A percentile compares a stretch with the other conserved stretches of the same genome.
These are phyloP conservation scores for Sternarchorhynchus goeldii DNA, from an alignment of 2,797 vertebrate genomes.

Conservation along the genomic window DNA sequence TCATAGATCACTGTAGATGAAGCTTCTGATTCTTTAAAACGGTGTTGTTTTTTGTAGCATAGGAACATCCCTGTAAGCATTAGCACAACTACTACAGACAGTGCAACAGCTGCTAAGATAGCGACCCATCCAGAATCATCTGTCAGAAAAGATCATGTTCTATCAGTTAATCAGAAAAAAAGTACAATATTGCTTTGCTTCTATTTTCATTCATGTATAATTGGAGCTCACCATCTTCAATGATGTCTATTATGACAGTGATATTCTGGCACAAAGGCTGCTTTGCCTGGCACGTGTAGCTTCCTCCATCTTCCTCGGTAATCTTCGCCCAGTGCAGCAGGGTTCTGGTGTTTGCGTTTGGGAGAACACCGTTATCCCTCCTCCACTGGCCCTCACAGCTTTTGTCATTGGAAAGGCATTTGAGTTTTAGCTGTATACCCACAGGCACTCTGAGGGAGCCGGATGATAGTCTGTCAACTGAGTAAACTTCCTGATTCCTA, in stretches of 20 bases:
- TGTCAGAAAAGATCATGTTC: constrained; percentile 44
- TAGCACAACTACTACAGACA: constrained; percentile 66
- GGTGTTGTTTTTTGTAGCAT: constrained; percentile 51
- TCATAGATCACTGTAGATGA: constrained; percentile 36
- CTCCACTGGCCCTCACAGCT: constrained; percentile 50
- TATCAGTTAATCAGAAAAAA: constrained; percentile 3
- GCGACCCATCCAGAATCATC: constrained; percentile 66
- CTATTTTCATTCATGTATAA: background rate
- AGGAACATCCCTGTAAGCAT: constrained; percentile 64
- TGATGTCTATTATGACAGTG: constrained; percentile 48
- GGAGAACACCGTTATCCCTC: constrained; percentile 32
- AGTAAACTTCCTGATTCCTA: constrained; percentile 23
- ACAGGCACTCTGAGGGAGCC: constrained; percentile 43
- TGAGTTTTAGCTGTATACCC: constrained; percentile 48
- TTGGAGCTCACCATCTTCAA: constrained; percentile 46
- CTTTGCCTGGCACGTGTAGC: constrained; percentile 52
- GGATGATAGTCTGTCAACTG: background rate
- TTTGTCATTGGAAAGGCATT: constrained; percentile 36
- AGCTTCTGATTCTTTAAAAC: constrained; percentile 25
- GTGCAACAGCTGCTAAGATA: constrained; percentile 63
- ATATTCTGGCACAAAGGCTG: constrained; percentile 20
- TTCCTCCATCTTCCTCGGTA: constrained; percentile 46
- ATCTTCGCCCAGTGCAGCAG: constrained; percentile 44
- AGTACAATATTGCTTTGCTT: background rate
- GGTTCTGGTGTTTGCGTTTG: background rate